These are phyloP conservation scores for Sylvia atricapilla DNA, from an alignment of 2,113 vertebrate genomes.

Conservation along the genomic window DNA sequence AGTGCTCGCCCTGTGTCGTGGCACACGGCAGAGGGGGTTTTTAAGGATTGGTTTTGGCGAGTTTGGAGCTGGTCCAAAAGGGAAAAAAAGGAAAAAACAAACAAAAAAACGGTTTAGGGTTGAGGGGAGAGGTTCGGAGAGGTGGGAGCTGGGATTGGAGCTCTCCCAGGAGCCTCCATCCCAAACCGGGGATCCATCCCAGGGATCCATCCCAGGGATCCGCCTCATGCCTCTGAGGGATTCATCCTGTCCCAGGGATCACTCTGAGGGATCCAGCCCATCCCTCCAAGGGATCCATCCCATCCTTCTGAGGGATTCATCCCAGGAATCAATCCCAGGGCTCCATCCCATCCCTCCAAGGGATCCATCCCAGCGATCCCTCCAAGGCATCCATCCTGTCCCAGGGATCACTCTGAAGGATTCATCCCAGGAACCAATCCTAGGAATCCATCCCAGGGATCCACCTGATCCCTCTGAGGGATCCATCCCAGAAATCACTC, in stretches of 20 bases:
- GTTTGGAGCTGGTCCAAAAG: conserved; percentile 18
- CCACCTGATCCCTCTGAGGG: no score
- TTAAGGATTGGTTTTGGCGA: conserved; percentile 51
- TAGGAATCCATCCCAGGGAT: not conserved
- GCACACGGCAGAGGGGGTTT: conserved; percentile 64
- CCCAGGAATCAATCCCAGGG: no score
- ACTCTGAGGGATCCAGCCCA: not conserved
- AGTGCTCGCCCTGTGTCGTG: conserved; percentile 58
- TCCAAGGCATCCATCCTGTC: not conserved
- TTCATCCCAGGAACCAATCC: not conserved
- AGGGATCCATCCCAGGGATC: not conserved
- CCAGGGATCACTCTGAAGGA: no score
- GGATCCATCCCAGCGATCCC: no score
- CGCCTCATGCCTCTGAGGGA: no score
- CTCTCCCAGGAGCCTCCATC: no score
- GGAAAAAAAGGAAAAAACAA: no score
- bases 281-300: not conserved
- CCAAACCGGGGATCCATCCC: not conserved
- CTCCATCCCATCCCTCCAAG: not conserved
- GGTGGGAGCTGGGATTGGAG: not conserved
- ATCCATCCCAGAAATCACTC: no score
- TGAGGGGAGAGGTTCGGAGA: not conserved
- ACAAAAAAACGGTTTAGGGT: not conserved
- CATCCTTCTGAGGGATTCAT: not conserved
- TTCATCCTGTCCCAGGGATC: not conserved